phyloP scores from a whole-genome alignment of 2,113 vertebrate genomes.

The Pseudonaja textilis region DNA sequence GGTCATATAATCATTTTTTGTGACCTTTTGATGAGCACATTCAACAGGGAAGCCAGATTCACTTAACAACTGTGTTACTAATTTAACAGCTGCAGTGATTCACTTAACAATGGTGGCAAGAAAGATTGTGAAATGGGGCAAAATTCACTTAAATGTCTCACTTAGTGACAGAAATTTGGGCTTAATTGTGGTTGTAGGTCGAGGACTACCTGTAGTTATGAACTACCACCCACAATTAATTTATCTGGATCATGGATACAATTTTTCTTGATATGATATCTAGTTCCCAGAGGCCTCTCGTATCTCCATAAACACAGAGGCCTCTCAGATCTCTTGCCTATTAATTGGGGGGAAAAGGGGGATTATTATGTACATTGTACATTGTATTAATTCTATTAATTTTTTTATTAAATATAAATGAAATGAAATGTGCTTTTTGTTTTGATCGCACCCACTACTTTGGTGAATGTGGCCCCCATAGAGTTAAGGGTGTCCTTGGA shows the following conservation, averaged over 20 bases:
- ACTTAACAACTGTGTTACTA: background rate
- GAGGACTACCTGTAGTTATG: background rate
- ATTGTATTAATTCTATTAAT: background rate
- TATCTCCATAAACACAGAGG: background rate
- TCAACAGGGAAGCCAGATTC: background rate
- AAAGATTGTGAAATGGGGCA: background rate
- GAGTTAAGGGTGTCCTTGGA: background rate
- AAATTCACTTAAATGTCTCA: background rate
- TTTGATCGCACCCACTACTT: background rate
- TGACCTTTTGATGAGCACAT: background rate
- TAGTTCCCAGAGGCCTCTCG: background rate
- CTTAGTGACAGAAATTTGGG: background rate
- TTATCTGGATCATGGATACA: background rate
- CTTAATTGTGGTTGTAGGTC: background rate
- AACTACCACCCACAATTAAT: constrained; percentile 3
- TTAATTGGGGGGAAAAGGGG: background rate
- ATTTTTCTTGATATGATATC: background rate
- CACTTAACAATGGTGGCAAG: background rate
- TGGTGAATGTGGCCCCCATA: background rate
- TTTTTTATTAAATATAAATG: background rate
- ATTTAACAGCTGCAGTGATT: background rate
- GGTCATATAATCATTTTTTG: too few relatives aligned
- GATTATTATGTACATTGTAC: background rate
- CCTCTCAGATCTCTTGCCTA: background rate
- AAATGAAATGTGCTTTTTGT: background rate